Conservation (phyloP, 92 coral and sea anemone genomes). For the Bergia puertoricense region DNA sequence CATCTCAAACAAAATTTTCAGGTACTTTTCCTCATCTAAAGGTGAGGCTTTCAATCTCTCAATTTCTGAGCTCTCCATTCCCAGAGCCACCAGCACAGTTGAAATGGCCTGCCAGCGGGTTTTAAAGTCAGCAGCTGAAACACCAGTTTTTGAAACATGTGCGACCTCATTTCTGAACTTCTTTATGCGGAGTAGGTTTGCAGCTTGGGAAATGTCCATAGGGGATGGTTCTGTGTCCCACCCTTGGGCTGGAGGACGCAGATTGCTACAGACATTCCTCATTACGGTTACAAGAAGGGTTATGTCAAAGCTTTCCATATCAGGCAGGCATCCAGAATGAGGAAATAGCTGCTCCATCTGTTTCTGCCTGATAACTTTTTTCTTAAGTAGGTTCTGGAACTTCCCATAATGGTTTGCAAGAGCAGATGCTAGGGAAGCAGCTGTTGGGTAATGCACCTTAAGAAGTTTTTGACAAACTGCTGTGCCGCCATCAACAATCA, state of each 20-base stretch:
- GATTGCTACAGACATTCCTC: not conserved
- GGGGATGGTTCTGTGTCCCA: slow-evolving; percentile 16
- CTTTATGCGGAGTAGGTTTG: slow-evolving; percentile 19
- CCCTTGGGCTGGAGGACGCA: not conserved
- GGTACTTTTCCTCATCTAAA: slow-evolving; percentile 16
- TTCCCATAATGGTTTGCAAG: not conserved
- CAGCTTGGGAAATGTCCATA: not conserved
- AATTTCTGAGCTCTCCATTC: slow-evolving; percentile 4
- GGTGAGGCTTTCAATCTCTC: not conserved
- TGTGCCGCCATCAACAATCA: slow-evolving; percentile 25
- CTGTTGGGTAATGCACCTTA: not conserved
- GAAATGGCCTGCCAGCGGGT: slow-evolving; percentile 10
- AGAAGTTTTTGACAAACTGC: not conserved
- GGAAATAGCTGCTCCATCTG: slow-evolving; percentile 10
- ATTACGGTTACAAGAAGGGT: not conserved
- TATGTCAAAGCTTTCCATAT: slow-evolving; percentile 8
- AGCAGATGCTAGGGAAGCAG: not conserved
- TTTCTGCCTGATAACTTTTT: not conserved
- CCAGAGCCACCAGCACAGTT: slow-evolving; percentile 6
- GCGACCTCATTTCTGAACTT: not conserved
- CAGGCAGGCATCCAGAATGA: not conserved
- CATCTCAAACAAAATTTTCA: not conserved
- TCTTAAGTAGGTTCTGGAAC: not conserved
- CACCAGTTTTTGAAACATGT: not conserved
- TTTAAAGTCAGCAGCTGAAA: slow-evolving; percentile 13